A percentile compares a stretch with the other conserved stretches of the same genome.
phyloP scores from a whole-genome alignment of 1,140 invertebrate species.

The Laupala kohalensis region DNA sequence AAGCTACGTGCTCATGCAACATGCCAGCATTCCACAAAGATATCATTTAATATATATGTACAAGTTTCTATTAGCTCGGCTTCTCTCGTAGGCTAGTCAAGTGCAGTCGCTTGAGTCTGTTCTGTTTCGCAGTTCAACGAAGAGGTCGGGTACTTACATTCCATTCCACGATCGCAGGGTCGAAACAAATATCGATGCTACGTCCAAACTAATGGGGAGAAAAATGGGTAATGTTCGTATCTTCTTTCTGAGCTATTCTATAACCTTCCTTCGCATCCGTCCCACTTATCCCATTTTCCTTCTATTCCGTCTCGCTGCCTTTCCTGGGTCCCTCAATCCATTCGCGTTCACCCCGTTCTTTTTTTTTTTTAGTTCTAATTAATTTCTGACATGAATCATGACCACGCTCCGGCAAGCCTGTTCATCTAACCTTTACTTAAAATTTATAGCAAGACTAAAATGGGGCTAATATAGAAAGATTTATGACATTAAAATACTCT shows the following conservation, averaged over 20 bases:
- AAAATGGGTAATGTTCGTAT: too few relatives aligned
- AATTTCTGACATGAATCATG: conserved; percentile 14
- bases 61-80: not conserved
- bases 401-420: not conserved
- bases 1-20: not conserved
- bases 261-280: not conserved
- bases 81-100: not conserved
- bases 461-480: not conserved
- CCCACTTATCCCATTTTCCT: not conserved
- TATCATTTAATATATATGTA: not conserved
- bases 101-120: not conserved
- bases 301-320: not conserved
- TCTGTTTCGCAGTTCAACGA: not conserved
- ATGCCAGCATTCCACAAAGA: not conserved
- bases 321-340: not conserved
- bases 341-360: not conserved
- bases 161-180: too few relatives aligned
- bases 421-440: not conserved
- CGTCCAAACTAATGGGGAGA: too few relatives aligned
- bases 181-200: too few relatives aligned
- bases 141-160: too few relatives aligned
- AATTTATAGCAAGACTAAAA: not conserved
- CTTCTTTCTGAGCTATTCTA: not conserved
- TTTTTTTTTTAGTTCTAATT: conserved; percentile 11
- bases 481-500: conserved; percentile 10